Percentiles rank a stretch among this genome's conserved stretches.
phyloP scores from a whole-genome alignment of 2,888 invertebrate species.

The Cancer borealis region DNA sequence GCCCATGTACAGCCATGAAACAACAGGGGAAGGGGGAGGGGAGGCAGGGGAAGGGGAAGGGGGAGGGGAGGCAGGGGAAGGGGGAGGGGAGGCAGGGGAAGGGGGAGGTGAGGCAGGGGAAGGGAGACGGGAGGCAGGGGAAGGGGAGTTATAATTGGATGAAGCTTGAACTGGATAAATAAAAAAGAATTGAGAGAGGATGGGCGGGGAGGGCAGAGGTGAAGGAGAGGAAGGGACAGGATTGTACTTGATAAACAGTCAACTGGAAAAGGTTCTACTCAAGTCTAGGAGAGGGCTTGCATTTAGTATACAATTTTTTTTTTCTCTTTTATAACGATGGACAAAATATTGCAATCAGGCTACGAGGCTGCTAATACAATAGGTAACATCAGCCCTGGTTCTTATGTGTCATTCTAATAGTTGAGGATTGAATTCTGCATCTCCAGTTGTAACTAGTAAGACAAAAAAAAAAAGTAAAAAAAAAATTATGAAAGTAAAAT shows the following conservation, averaged over 20 bases:
- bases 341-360: slow-evolving; percentile 73
- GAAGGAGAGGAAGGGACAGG: slow-evolving; percentile 48
- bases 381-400: slow-evolving; percentile 69
- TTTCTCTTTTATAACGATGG: slow-evolving; percentile 60
- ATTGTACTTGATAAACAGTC: slow-evolving; percentile 73
- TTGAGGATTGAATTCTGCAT: slow-evolving; percentile 45
- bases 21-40: slow-evolving; percentile 16
- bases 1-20: slow-evolving; percentile 44
- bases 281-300: slow-evolving; percentile 71
- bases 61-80: slow-evolving; percentile 20
- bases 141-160: not conserved
- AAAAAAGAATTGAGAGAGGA: not conserved
- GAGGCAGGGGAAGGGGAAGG: not conserved
- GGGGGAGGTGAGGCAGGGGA: not conserved
- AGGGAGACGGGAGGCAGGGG: not conserved
- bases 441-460: not conserved
- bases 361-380: slow-evolving; percentile 70
- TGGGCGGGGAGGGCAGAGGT: slow-evolving; percentile 28
- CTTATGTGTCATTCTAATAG: slow-evolving; percentile 13
- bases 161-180: not conserved
- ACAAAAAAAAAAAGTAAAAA: slow-evolving; percentile 9
- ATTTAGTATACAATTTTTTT: slow-evolving; percentile 67
- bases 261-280: slow-evolving; percentile 72
- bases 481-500: not conserved
- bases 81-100: slow-evolving; percentile 31